These are phyloP conservation scores for Acomys russatus DNA, from an alignment of 2,797 vertebrate genomes.

Conservation along the genomic window DNA sequence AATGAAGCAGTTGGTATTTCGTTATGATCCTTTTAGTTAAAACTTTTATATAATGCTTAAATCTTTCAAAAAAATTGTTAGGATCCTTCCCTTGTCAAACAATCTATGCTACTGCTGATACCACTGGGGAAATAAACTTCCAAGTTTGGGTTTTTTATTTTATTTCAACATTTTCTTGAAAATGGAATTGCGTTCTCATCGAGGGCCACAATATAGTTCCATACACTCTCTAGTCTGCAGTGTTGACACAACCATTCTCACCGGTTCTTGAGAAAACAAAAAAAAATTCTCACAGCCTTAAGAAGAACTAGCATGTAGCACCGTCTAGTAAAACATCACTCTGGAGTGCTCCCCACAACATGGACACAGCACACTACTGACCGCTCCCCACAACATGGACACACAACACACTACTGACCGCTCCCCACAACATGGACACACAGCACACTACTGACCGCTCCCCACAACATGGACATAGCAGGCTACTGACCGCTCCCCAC, in stretches of 20 bases:
- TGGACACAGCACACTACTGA: too few species aligned
- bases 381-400: too few species aligned
- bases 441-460: too few species aligned
- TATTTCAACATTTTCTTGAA: neutral
- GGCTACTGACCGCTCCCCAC: neutral
- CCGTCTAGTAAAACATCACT: neutral
- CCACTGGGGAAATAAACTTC: neutral
- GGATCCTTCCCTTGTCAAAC: neutral
- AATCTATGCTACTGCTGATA: neutral
- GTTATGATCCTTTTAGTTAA: neutral
- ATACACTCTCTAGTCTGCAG: neutral
- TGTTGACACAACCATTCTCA: neutral
- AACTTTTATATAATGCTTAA: neutral
- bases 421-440: too few species aligned
- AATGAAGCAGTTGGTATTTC: neutral
- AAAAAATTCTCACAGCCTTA: slow-evolving; percentile 11
- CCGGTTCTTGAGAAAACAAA: slow-evolving; percentile 21
- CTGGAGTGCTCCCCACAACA: neutral
- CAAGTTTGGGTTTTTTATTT: slow-evolving; percentile 41
- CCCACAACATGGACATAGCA: neutral
- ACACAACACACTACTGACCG: too few species aligned
- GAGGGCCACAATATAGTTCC: neutral
- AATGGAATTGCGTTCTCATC: neutral
- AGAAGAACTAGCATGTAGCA: neutral
- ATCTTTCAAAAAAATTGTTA: neutral